phyloP scores from a whole-genome alignment of 2,888 invertebrate genomes.

The Hedya salicella region DNA sequence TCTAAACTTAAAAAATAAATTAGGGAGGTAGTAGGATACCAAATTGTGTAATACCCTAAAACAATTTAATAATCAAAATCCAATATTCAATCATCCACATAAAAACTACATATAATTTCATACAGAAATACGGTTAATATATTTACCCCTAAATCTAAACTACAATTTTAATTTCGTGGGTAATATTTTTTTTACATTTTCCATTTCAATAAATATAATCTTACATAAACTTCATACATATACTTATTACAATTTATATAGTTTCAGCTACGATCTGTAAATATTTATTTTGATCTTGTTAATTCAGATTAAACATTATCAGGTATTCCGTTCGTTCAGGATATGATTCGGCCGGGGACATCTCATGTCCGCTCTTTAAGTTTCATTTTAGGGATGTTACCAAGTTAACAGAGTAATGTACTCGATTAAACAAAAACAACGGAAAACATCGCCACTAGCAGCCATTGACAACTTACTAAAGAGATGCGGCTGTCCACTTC shows the following conservation, averaged over 20 bases:
- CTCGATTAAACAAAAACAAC: conserved; percentile 21
- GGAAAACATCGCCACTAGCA: conserved; percentile 28
- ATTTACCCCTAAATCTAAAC: conserved; percentile 80
- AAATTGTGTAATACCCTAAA: conserved; percentile 71
- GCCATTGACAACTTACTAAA: conserved; percentile 29
- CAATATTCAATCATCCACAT: conserved; percentile 82
- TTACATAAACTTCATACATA: conserved; percentile 74
- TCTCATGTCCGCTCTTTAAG: conserved; percentile 41
- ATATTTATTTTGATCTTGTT: conserved; percentile 62
- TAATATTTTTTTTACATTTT: conserved; percentile 80
- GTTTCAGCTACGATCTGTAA: conserved; percentile 70
- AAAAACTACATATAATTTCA: conserved; percentile 85
- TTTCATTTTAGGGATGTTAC: conserved; percentile 24
- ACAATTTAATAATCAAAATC: conserved; percentile 82
- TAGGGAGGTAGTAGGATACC: conserved; percentile 34
- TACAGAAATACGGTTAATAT: conserved; percentile 86
- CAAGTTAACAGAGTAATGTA: conserved; percentile 21
- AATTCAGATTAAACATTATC: conserved; percentile 66
- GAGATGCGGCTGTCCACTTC: conserved; percentile 21
- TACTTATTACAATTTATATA: conserved; percentile 61
- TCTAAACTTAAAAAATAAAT: not conserved
- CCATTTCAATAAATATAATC: conserved; percentile 78
- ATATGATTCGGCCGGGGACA: conserved; percentile 70
- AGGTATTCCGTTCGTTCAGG: conserved; percentile 79
- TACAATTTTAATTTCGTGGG: conserved; percentile 78